Conservation (phyloP, 2,888 invertebrate genomes). For the Catocala nupta region DNA sequence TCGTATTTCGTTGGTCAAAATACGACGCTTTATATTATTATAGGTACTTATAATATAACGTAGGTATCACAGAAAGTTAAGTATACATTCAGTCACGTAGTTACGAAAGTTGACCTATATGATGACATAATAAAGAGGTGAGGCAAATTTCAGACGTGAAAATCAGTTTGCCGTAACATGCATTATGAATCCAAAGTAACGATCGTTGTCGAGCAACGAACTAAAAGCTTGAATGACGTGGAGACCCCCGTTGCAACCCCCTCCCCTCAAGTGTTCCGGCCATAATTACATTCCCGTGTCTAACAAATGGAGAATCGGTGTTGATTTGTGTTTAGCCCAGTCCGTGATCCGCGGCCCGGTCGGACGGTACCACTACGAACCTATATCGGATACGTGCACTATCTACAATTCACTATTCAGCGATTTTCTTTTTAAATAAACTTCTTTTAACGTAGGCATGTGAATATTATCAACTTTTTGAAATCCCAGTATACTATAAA, state of each 20-base stretch:
- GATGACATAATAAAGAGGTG: neutral
- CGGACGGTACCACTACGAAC: constrained; percentile 7
- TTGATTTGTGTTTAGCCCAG: constrained; percentile 87
- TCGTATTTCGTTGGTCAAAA: too few relatives aligned
- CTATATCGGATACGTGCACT: constrained; percentile 1
- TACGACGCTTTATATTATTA: too few relatives aligned
- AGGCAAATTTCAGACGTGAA: constrained; percentile 12
- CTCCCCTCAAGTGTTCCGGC: constrained; percentile 80
- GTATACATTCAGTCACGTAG: too few relatives aligned
- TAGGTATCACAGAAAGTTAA: too few relatives aligned
- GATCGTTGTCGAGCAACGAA: constrained; percentile 80
- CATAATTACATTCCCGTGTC: constrained; percentile 89
- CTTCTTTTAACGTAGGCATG: too few relatives aligned
- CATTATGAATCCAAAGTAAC: constrained; percentile 78
- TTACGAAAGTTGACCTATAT: too few relatives aligned
- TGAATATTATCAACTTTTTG: too few relatives aligned
- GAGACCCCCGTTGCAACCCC: constrained; percentile 57
- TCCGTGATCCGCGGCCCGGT: constrained; percentile 72
- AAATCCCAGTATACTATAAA: too few relatives aligned
- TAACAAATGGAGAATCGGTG: constrained; percentile 89
- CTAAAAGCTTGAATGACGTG: constrained; percentile 84
- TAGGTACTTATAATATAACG: too few relatives aligned
- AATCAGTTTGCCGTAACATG: constrained; percentile 62
- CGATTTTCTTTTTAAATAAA: too few relatives aligned
- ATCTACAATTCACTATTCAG: too few relatives aligned